Evolutionary conservation across 2,113 vertebrate genomes (phyloP).

Genomic region (Bagarius yarrelli): DNA sequence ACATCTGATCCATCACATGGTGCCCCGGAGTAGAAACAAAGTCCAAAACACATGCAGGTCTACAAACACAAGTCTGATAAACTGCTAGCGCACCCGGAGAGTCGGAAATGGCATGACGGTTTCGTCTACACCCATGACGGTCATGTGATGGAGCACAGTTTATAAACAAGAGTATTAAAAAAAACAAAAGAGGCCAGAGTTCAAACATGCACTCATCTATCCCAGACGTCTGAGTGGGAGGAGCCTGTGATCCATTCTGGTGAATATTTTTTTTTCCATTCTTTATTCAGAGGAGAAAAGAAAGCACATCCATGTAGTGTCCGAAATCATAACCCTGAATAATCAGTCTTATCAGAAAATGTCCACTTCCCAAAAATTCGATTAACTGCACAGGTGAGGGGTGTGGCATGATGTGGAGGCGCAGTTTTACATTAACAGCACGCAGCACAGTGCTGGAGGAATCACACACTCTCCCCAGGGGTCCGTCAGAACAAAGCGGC

Average conservation of each 20-base stretch:
- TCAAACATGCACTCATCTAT: constrained; percentile 11
- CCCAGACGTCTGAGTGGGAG: background rate
- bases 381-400: constrained; percentile 53
- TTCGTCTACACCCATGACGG: background rate
- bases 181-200: background rate
- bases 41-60: constrained; percentile 33
- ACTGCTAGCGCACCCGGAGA: background rate
- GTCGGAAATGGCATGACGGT: background rate
- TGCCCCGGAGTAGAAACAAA: constrained; percentile 28
- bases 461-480: background rate
- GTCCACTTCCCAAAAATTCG: constrained; percentile 56
- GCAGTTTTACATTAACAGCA: background rate
- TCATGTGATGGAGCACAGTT: background rate
- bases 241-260: background rate
- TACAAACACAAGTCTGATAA: constrained; percentile 7
- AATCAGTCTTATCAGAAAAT: constrained; percentile 42
- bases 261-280: constrained; percentile 3
- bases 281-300: constrained; percentile 19
- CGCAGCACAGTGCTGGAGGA: background rate
- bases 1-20: constrained; percentile 1
- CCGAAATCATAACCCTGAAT: constrained; percentile 34
- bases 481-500: constrained; percentile 23
- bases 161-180: background rate
- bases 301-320: constrained; percentile 44
- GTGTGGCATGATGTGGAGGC: background rate